Conservation (phyloP, 2,113 vertebrate species). For the Phrynosoma blainvillii region DNA sequence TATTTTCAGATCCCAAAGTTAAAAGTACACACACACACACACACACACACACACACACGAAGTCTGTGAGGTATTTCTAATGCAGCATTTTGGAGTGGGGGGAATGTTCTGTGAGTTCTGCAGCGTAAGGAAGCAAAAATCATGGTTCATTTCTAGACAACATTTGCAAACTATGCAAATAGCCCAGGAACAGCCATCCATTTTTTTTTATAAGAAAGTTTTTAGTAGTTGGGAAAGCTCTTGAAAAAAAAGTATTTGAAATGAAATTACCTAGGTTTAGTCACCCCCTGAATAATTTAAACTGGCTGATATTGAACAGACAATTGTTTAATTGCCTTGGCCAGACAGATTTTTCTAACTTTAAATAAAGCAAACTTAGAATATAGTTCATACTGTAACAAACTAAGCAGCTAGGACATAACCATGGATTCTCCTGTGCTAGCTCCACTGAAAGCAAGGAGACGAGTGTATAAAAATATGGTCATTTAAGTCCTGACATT, state of each 20-base stretch:
- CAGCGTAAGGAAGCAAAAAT: neutral
- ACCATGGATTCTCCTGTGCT: neutral
- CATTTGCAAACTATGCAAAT: neutral
- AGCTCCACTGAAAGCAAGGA: neutral
- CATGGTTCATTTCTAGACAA: neutral
- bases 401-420: neutral
- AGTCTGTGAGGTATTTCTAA: neutral
- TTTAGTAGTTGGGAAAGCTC: neutral
- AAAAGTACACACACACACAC: neutral
- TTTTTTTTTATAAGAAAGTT: neutral
- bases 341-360: neutral
- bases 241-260: neutral
- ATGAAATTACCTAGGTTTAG: neutral
- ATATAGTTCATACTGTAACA: neutral
- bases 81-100: neutral
- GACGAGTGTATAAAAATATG: neutral
- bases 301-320: neutral
- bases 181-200: neutral
- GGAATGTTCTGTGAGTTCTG: neutral
- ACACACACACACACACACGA: neutral
- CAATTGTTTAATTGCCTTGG: neutral
- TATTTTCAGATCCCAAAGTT: conserved; percentile 13
- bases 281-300: neutral
- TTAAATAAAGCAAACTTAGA: neutral
- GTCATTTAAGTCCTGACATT: too few relatives aligned